phyloP scores from a whole-genome alignment of 2,888 invertebrate genomes.

The Drosophila paracracens region DNA sequence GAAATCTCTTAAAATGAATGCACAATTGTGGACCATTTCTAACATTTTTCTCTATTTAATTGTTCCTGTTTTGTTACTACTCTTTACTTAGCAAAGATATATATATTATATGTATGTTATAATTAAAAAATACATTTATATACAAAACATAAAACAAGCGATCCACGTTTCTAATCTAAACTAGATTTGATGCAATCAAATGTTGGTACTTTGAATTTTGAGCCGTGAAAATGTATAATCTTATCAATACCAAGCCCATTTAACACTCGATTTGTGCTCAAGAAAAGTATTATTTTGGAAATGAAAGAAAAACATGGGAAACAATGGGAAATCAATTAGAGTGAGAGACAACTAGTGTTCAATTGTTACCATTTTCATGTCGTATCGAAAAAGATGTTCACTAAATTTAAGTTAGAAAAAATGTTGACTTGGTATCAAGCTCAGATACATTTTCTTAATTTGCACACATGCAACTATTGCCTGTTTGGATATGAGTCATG shows the following conservation, averaged over 20 bases:
- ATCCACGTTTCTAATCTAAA: conserved; percentile 14
- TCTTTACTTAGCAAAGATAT: conserved; percentile 56
- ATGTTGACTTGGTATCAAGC: conserved; percentile 3
- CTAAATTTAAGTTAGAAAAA: not conserved
- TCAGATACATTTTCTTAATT: not conserved
- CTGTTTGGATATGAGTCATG: conserved; percentile 24
- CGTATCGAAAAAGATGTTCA: not conserved
- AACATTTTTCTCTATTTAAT: conserved; percentile 1
- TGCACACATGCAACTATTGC: not conserved
- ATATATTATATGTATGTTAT: conserved; percentile 30
- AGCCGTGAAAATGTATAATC: conserved; percentile 32
- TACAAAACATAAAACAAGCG: conserved; percentile 60
- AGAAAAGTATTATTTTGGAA: not conserved
- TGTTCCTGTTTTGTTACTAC: conserved; percentile 12
- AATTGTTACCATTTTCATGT: conserved; percentile 1
- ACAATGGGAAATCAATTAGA: conserved; percentile 9
- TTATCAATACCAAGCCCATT: conserved; percentile 11
- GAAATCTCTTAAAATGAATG: not conserved
- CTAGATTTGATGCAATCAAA: conserved; percentile 23
- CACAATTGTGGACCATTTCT: not conserved
- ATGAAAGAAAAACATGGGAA: not conserved
- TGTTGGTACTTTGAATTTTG: conserved; percentile 24
- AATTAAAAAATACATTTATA: conserved; percentile 59
- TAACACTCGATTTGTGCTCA: conserved; percentile 1
- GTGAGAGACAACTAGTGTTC: conserved; percentile 31